phyloP scores from a whole-genome alignment of 2,797 vertebrate genomes.

The Rhinella marina region DNA sequence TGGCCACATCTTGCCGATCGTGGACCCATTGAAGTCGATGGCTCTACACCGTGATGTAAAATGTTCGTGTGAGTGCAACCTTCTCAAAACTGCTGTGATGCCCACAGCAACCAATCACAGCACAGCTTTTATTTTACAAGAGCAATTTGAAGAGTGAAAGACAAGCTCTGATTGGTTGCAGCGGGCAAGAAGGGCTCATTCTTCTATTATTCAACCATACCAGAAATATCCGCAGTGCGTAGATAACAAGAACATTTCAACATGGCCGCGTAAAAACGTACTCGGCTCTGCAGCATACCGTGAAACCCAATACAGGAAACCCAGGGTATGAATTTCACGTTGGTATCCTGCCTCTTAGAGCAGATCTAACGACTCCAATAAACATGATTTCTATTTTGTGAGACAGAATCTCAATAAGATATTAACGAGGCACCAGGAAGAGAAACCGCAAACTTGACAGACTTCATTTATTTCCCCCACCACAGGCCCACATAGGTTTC shows the following conservation, averaged over 20 bases:
- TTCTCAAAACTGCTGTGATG: too few species aligned
- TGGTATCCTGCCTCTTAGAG: conserved; percentile 23
- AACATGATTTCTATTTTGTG: conserved; percentile 44
- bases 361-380: conserved; percentile 33
- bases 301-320: conserved; percentile 19
- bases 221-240: neutral
- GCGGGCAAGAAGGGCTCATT: neutral
- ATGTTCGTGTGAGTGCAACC: too few species aligned
- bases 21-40: too few species aligned
- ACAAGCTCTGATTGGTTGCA: neutral
- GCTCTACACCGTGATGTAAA: too few species aligned
- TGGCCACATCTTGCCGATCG: too few species aligned
- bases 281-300: neutral
- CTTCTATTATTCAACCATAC: neutral
- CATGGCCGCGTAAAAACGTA: neutral
- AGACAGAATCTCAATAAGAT: conserved; percentile 53
- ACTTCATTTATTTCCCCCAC: conserved; percentile 46
- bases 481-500: conserved; percentile 52
- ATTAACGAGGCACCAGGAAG: conserved; percentile 54
- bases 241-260: neutral
- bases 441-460: conserved; percentile 54
- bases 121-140: neutral
- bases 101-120: neutral
- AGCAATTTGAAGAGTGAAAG: neutral
- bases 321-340: neutral